phyloP scores from a whole-genome alignment of 2,113 vertebrate species.

The Cryptomyrus ogoouensis region DNA sequence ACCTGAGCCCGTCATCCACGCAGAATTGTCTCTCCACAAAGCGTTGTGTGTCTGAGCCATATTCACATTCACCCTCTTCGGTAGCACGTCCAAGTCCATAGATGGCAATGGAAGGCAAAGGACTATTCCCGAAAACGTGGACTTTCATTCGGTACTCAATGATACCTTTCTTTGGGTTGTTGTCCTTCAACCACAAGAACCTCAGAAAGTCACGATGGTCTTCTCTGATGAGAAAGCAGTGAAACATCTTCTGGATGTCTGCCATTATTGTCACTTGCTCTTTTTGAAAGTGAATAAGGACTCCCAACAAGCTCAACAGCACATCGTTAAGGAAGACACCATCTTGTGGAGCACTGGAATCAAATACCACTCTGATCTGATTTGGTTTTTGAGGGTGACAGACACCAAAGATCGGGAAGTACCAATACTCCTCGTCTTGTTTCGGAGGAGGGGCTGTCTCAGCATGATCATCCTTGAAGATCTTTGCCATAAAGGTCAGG shows the following conservation, averaged over 20 bases:
- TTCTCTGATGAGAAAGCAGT: conserved; percentile 17
- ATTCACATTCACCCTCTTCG: conserved; percentile 15
- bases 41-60: conserved; percentile 4
- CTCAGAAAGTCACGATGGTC: conserved; percentile 18
- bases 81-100: conserved; percentile 1
- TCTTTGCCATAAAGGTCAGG: conserved; percentile 1
- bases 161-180: neutral
- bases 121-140: no score
- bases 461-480: conserved; percentile 15
- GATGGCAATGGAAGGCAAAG: neutral
- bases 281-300: conserved; percentile 14
- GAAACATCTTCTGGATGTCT: conserved; percentile 28
- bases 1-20: no score
- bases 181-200: conserved; percentile 6
- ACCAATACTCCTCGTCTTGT: conserved; percentile 14
- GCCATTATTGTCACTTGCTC: conserved; percentile 21
- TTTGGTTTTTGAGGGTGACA: conserved; percentile 13
- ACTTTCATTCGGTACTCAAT: neutral
- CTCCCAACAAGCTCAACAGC: conserved; percentile 18
- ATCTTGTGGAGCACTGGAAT: neutral
- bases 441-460: conserved; percentile 5
- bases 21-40: neutral
- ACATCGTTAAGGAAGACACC: conserved; percentile 15
- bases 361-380: neutral
- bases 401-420: conserved; percentile 1